Percentiles rank a stretch among this genome's conserved stretches.
Evolutionary conservation across 2,797 vertebrate species (phyloP).

Genomic region (Heliangelus exortis): DNA sequence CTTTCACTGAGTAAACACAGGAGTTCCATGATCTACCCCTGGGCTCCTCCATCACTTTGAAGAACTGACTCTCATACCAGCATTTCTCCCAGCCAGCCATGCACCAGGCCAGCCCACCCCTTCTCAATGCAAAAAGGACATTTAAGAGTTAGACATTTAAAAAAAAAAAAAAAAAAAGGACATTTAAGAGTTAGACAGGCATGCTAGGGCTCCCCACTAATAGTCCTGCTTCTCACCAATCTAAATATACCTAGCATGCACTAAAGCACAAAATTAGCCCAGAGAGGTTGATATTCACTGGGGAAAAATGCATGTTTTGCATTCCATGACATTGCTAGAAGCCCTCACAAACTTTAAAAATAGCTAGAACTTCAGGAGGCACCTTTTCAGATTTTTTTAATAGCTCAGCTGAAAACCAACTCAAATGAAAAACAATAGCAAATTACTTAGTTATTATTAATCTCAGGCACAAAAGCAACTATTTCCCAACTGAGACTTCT

Average conservation of each 20-base stretch:
- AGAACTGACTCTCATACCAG: neutral
- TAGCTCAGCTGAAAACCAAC: neutral
- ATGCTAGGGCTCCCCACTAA: neutral
- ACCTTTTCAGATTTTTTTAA: neutral
- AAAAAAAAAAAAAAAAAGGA: no score
- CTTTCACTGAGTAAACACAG: neutral
- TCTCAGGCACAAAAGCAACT: conserved; percentile 19
- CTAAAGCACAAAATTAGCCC: neutral
- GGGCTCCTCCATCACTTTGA: neutral
- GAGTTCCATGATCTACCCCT: neutral
- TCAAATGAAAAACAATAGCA: conserved; percentile 23
- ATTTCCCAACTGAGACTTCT: conserved; percentile 31
- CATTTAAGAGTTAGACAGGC: neutral
- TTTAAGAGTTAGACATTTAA: neutral
- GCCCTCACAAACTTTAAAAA: neutral
- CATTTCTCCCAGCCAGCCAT: neutral
- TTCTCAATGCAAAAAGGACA: neutral
- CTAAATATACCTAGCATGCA: neutral
- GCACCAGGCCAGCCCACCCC: neutral
- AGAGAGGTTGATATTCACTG: neutral
- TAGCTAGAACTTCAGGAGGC: neutral
- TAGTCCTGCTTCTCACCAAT: neutral
- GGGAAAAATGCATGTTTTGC: neutral
- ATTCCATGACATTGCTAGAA: neutral
- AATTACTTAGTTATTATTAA: conserved; percentile 21